Percentiles rank a stretch among this genome's conserved stretches.
These are phyloP conservation scores for human (Homo sapiens) DNA, from an alignment of 2,113 vertebrate genomes.

Conservation along the genomic window DNA sequence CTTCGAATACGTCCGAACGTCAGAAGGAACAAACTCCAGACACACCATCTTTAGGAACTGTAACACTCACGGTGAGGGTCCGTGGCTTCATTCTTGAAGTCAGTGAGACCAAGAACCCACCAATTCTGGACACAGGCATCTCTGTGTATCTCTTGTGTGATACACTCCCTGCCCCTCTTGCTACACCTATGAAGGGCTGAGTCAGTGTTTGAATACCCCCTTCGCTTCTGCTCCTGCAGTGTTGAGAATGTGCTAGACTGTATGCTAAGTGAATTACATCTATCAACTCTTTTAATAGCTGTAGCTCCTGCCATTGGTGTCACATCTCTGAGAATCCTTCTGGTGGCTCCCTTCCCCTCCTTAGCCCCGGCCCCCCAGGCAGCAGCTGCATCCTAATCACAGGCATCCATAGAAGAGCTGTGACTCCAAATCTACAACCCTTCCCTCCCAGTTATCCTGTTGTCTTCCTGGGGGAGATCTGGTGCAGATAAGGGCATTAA, in stretches of 20 bases:
- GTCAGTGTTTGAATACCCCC: background rate
- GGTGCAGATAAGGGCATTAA: background rate
- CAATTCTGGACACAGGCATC: background rate
- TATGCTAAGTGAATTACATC: no score
- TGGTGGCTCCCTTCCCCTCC: background rate
- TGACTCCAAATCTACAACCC: background rate
- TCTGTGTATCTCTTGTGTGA: background rate
- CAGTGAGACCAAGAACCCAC: no score
- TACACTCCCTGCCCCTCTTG: accelerated
- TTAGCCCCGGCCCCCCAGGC: background rate
- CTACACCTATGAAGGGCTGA: accelerated
- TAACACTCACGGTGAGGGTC: no score
- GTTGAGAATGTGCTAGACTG: no score
- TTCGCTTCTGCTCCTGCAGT: background rate
- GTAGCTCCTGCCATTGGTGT: background rate
- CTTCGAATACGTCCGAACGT: no score
- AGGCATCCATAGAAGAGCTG: background rate
- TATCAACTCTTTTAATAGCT: no score
- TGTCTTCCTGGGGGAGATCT: background rate
- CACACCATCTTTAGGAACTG: no score
- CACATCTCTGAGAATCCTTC: background rate
- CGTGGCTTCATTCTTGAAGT: no score
- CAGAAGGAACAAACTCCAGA: no score
- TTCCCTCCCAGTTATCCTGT: background rate
- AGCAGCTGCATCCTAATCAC: background rate